These are phyloP conservation scores for Stichodactyla mertensii DNA, from an alignment of 64 coral and sea anemone species.

Conservation along the genomic window DNA sequence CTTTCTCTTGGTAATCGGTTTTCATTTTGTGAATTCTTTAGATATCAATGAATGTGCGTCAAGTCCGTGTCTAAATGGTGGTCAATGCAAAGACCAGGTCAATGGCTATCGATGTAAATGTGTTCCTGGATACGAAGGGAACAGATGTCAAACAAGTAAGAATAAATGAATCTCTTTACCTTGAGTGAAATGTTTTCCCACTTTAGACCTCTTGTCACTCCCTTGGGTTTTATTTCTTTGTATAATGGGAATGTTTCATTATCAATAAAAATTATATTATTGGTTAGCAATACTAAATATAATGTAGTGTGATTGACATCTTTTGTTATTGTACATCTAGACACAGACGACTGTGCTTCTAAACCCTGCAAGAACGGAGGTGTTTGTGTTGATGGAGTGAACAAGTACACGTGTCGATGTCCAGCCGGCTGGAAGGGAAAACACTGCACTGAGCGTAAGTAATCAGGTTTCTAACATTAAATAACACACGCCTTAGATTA, in stretches of 20 bases:
- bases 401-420: background rate
- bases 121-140: background rate
- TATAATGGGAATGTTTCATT: too few species aligned
- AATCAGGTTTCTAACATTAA: background rate
- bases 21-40: background rate
- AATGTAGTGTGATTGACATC: too few species aligned
- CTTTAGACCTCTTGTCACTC: too few species aligned
- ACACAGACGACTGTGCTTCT: background rate
- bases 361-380: background rate
- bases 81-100: background rate
- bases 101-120: background rate
- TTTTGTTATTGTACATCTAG: background rate
- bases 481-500: too few species aligned
- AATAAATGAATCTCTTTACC: too few species aligned
- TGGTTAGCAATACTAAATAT: too few species aligned
- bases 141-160: background rate
- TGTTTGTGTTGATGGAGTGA: background rate
- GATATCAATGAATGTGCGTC: background rate
- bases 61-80: background rate
- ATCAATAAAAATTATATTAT: too few species aligned
- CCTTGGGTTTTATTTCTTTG: too few species aligned
- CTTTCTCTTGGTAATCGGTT: background rate
- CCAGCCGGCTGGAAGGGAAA: background rate
- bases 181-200: too few species aligned
- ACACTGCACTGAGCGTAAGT: background rate